A percentile compares a stretch with the other conserved stretches of the same genome.
These are phyloP conservation scores for Baronia brevicornis DNA, from an alignment of 2,888 invertebrate genomes.

Conservation along the genomic window DNA sequence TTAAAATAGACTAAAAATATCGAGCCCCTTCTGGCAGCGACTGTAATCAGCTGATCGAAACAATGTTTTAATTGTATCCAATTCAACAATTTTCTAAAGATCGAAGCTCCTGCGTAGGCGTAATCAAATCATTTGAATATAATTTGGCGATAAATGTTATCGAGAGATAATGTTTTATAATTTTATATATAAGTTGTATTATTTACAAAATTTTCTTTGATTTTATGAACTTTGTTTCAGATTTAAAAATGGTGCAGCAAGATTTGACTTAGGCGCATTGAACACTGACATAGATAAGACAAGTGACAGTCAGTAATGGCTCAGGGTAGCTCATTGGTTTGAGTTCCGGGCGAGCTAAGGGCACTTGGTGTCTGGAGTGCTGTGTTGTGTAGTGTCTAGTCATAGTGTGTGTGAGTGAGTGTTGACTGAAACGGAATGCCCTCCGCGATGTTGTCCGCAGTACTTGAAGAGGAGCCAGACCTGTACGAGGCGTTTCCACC, in stretches of 20 bases:
- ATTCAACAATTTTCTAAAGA: conserved; percentile 55
- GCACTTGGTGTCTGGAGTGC: conserved; percentile 45
- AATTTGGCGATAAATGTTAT: conserved; percentile 42
- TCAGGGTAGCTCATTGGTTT: conserved; percentile 55
- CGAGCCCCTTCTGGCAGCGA: conserved; percentile 67
- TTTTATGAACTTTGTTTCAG: conserved; percentile 55
- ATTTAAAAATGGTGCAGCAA: conserved; percentile 75
- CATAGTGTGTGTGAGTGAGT: conserved; percentile 50
- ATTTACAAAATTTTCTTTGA: conserved; percentile 38
- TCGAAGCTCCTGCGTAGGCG: conserved; percentile 36
- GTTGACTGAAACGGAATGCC: conserved; percentile 61
- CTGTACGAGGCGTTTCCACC: conserved; percentile 87
- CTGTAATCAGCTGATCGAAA: conserved; percentile 68
- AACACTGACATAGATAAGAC: conserved; percentile 31
- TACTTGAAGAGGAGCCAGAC: conserved; percentile 84
- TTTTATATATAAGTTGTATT: conserved; percentile 30
- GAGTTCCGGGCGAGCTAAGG: conserved; percentile 48
- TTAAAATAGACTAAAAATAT: conserved; percentile 73
- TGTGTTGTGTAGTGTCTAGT: conserved; percentile 65
- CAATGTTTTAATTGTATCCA: conserved; percentile 59
- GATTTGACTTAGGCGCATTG: conserved; percentile 68
- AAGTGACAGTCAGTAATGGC: conserved; percentile 43
- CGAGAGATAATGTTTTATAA: conserved; percentile 30
- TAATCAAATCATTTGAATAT: conserved; percentile 40
- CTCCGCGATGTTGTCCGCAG: conserved; percentile 83